Evolutionary conservation across 1,140 invertebrate genomes (phyloP), one percentile per base, ranked within the genome.

Genomic region (Atta colombica): DNA sequence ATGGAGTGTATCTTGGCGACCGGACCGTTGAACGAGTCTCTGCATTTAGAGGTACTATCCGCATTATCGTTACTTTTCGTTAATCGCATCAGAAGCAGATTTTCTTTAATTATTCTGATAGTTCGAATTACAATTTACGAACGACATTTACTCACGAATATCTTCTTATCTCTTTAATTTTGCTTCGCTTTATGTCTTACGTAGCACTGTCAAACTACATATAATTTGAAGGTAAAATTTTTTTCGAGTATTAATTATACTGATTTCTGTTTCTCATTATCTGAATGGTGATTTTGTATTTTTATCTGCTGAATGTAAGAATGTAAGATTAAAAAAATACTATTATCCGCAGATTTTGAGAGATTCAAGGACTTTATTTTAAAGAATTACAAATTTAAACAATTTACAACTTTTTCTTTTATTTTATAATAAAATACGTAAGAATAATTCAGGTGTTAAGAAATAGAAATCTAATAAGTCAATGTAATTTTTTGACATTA

Each of bases 11-110:
- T 98, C 82, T 96, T 96, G 49, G 96, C 98, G 18, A 96, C 96
- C 68, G 98, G 98, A 72, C 98, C 98, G 60, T 96, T 98, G 55
- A 96, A 96, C 84, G 96, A 98, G 87, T 96, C 97, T 16, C 93
- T 99, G n/a, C 97, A 98, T 91, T 97, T 99, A 72, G 97, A 98
- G 97, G 98, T 98, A 95, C 94, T 68, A 6, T 1, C 14, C 7
- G 12, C 18, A 18, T 63, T 63, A 77, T 85, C 58, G 14, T 66
- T 10, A 25, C 7, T 12, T 35, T 65, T 53, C n/a, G 49, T 49
- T 60, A 21, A 31, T 6, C 61, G 35, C 55, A 31, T 78, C 25
- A 3, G 18, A 5, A 16, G 2, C 18, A 25, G 58, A 77, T 85
- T 77, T 77, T 45, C n/a, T 53, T 60, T 31, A 66, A 78, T 78